Base-by-base conservation (phyloP, 1,140 invertebrate species). In the Heliconius congener region DNA sequence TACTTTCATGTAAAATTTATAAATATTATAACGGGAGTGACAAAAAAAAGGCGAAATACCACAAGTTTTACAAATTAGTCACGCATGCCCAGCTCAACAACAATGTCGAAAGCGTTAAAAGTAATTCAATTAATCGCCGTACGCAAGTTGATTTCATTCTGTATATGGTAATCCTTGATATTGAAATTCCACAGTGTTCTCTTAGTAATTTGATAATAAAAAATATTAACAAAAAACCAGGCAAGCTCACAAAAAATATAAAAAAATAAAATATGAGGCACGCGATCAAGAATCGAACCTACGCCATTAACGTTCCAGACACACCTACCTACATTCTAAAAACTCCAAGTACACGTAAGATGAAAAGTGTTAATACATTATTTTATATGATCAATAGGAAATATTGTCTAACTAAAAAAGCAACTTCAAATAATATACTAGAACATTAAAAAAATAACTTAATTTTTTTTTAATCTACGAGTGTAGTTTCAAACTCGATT, bases 221-320 rank as follows among this genome's bases (percentile, higher is more conserved):
- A 78, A 81, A 71, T 71, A 8, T 27, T 23, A 27, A 57, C 76
- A 81, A 81, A 83, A 79, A 78, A 76, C 82, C 39, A 72, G 60
- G 66, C 78, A 71, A 78, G 77, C 52, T 66, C 74, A 23, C 23
- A 66, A 79, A 77, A 84, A 74, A 83, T 74, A 76, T 50, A 60
- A 74, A 80, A 82, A 85, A 87, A 82, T 18, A 76, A 87, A 88
- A 85, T 84, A 84, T 76, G 83, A 84, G 84, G 87, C 89, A 90
- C 91, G 89, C 87, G 88, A 91, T 90, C 86, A 81, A 83, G 86
- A 90, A 87, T 87, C 84, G 86, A 91, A 87, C 85, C 85, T 85
- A 85, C 27, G 77, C 84, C 83, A 91, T 91, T 92, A 92, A 87
- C 87, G 87, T 86, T 83, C 86, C 88, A 81, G 85, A 84, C 88